Evolutionary conservation across 2,113 vertebrate species (phyloP), one percentile per base, ranked within the genome.

Genomic region (Cryptotis parvus): DNA sequence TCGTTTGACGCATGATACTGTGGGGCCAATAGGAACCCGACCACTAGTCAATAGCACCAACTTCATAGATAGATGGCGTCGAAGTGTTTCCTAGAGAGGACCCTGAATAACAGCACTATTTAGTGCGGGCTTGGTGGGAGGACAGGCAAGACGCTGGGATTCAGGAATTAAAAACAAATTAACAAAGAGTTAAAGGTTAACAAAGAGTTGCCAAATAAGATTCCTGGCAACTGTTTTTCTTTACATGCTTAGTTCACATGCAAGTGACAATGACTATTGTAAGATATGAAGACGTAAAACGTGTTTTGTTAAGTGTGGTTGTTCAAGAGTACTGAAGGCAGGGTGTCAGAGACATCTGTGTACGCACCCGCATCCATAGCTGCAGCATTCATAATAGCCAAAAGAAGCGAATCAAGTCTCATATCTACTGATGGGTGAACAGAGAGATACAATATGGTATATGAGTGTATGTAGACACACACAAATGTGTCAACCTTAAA

Each of bases 1-100:
- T 35, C 93, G 93, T 86, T 83, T 94, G 93, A 76, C 87, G 86
- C 16, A 27, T 49, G 86, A 86, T 35, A 37, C 24, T 14, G 4
- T 3, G 69, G 78, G 72, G 26, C 65, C 88, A 83, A 45, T 2
- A 74, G 69, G 73, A 26, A 9, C 72, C 33, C 39, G 69, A 22
- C 65, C 35, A 74, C 49, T 3, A 39, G 65, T 55, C 55, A 77
- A n/a, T 55, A 87, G 18, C 39, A 55, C 35, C 88, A 94, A 22
- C 49, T n/a, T n/a, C 24, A 0, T 6, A 29, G 52, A 29, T n/a
- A 41, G 33, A 63, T 0, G 61, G 29, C 18, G 55, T 27, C 29
- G 31, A 88, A 87, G 72, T 84, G 69, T 35, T 61, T 84, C 41
- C 18, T 12, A 24, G 27, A 91, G 75, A 61, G 79, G 76, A 91